A percentile compares a stretch with the other conserved stretches of the same genome.
phyloP scores from a whole-genome alignment of 2,113 vertebrate species.

The Lota lota region DNA sequence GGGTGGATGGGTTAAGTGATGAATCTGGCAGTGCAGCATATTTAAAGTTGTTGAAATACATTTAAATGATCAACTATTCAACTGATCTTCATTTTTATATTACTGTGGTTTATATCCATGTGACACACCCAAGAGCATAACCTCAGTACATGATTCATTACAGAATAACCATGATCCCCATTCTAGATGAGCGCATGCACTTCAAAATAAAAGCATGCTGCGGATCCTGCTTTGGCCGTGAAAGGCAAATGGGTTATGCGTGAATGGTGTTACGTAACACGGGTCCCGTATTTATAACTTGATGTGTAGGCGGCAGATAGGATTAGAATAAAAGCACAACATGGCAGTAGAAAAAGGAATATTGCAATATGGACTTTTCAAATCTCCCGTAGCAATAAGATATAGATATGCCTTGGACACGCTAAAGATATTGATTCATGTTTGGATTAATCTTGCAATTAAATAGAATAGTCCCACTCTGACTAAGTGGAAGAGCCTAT shows the following conservation, averaged over 20 bases:
- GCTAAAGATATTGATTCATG: too few species aligned
- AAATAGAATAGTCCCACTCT: too few species aligned
- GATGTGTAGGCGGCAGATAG: constrained; percentile 54
- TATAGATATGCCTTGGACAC: neutral
- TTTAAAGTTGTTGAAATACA: too few species aligned
- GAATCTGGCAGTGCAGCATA: too few species aligned
- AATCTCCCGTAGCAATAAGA: neutral
- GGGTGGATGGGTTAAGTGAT: too few species aligned
- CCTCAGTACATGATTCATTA: constrained; percentile 4
- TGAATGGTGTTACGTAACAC: constrained; percentile 52
- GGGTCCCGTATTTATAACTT: constrained; percentile 51
- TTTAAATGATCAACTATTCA: too few species aligned
- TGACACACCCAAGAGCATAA: neutral
- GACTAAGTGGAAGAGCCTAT: neutral
- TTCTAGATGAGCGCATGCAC: neutral
- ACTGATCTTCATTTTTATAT: too few species aligned
- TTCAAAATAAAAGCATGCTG: constrained; percentile 1
- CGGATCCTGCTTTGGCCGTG: neutral
- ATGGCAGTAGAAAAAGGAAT: constrained; percentile 18
- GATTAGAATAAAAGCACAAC: constrained; percentile 51
- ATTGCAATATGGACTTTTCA: constrained; percentile 30
- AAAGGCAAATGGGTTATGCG: neutral
- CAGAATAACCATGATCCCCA: neutral
- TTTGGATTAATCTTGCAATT: too few species aligned
- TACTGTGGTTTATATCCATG: neutral